These are phyloP conservation scores for Chaetops frenatus DNA, from an alignment of 2,113 vertebrate genomes.

Conservation along the genomic window DNA sequence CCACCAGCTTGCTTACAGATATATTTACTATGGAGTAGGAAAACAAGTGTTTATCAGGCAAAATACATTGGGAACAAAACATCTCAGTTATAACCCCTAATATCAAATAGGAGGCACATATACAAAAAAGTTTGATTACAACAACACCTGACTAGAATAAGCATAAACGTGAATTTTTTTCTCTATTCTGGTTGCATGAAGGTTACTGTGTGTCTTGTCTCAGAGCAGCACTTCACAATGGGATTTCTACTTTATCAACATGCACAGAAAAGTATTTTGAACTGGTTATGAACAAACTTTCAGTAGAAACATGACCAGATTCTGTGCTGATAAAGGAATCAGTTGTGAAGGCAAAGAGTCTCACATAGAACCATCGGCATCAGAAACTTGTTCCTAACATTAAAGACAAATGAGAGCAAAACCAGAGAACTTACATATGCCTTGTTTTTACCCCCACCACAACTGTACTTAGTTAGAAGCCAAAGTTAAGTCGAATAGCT, in stretches of 20 bases:
- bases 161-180: neutral
- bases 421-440: neutral
- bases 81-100: neutral
- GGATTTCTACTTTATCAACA: neutral
- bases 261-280: neutral
- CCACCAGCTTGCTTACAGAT: neutral
- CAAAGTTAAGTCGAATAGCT: neutral
- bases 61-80: neutral
- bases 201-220: neutral
- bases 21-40: neutral
- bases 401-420: neutral
- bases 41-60: neutral
- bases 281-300: neutral
- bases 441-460: neutral
- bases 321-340: neutral
- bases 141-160: neutral
- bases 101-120: neutral
- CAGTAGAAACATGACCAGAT: neutral
- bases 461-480: neutral
- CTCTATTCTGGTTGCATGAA: neutral
- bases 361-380: neutral
- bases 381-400: neutral
- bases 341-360: neutral
- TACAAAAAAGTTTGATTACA: neutral
- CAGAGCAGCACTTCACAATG: neutral